Base-by-base conservation (phyloP, 2,888 invertebrate species). In the Diaphora mendica region DNA sequence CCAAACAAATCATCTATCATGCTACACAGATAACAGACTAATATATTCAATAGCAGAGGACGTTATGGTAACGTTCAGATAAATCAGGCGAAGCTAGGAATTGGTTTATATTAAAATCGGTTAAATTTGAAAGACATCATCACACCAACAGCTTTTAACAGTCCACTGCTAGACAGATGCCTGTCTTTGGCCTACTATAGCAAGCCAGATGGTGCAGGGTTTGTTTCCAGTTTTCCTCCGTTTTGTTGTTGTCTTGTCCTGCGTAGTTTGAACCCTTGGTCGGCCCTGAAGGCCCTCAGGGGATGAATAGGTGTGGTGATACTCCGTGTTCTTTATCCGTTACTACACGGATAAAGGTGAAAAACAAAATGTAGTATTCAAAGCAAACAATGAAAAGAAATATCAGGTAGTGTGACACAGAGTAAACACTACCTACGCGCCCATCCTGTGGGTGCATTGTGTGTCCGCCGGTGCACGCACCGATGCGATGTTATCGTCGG, bases 401-500 rank as follows among this genome's bases (percentile, higher is more conserved):
- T 62, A 30, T 62, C n/a, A 17, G 35, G 33, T 55, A n/a, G 33
- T 55, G 23, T 55, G 33, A 55, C 51, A 13, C 51, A n/a, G 51
- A 33, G 68, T 64, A 72, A 64, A 62, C 11, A 48, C 39, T 48
- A 2, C 35, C 62, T 35, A 42, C 59, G 59, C 48, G 30, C 20
- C 62, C 70, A 68, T 73, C 70, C 70, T n/a, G 67, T 70, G 42
- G 44, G 44, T 64, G 69, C 64, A 55, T 68, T 42, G 68, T 73
- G 64, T 68, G 35, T 68, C 42, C 33, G 70, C 55, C 33, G 42
- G 13, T 17, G 55, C 70, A 48, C 62, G 70, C 70, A 59, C 17
- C 68, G 79, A 69, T 72, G 33, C 68, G 79, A 72, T 74, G 44
- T 64, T 66, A 64, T 70, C 74, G 42, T 73, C 72, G 17, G 42